These are phyloP conservation scores for Aphis gossypii DNA, from an alignment of 1,140 invertebrate genomes.

Conservation along the genomic window DNA sequence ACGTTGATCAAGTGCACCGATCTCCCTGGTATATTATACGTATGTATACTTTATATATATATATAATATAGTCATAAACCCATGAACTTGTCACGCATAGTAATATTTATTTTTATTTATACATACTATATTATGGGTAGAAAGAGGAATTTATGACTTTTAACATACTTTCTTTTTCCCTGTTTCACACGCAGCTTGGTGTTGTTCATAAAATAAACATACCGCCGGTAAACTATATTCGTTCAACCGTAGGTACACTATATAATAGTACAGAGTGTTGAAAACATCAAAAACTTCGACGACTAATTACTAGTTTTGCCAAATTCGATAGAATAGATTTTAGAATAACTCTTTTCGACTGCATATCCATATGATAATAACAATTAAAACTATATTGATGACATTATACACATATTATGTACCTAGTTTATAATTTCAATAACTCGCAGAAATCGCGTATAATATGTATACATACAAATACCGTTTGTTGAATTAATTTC, in stretches of 20 bases:
- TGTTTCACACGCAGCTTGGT: no score
- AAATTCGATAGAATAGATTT: background rate
- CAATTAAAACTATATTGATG: no score
- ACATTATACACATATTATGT: no score
- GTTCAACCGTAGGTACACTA: background rate
- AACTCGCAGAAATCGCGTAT: no score
- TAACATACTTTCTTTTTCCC: constrained; percentile 10
- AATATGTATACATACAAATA: no score
- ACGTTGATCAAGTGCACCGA: background rate
- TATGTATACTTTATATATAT: background rate
- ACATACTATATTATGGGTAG: background rate
- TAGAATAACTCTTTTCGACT: no score
- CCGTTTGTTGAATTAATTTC: no score
- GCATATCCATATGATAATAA: no score
- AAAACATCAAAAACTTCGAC: background rate
- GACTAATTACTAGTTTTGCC: background rate
- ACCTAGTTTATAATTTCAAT: no score
- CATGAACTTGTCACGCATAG: constrained; percentile 5
- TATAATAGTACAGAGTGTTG: background rate
- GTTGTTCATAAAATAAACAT: background rate
- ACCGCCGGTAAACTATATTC: background rate
- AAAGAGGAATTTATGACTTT: constrained; percentile 14
- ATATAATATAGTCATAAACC: background rate
- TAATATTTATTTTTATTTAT: background rate
- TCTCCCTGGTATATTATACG: background rate